Conservation (phyloP, 2,113 vertebrate species). For the Mobula birostris region DNA sequence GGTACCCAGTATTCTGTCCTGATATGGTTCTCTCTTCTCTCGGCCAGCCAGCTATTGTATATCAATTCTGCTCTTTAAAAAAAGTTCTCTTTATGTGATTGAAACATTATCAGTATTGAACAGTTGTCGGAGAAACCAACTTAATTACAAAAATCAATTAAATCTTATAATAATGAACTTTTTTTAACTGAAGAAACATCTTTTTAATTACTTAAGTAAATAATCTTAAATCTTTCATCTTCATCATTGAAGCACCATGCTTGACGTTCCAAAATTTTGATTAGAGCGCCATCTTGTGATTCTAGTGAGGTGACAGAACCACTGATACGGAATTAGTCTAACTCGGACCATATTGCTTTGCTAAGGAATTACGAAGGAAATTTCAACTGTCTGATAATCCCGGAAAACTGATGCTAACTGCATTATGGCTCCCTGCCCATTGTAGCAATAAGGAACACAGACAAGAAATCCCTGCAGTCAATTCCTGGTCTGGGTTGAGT, state of each 20-base stretch:
- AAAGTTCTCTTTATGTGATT: neutral
- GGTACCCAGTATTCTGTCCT: neutral
- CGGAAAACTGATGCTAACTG: neutral
- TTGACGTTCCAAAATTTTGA: neutral
- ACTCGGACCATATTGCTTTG: neutral
- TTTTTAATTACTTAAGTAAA: neutral
- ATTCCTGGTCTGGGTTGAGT: conserved; percentile 22
- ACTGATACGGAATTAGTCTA: neutral
- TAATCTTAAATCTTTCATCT: neutral
- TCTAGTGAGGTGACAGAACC: neutral
- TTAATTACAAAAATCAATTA: neutral
- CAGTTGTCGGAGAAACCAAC: neutral
- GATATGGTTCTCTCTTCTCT: neutral
- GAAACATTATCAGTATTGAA: neutral
- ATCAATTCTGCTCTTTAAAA: neutral
- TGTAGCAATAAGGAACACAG: neutral
- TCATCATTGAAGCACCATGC: neutral
- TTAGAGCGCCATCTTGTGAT: conserved; percentile 26
- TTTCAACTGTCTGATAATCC: neutral
- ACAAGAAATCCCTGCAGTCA: neutral
- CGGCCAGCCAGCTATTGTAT: neutral
- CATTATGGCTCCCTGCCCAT: conserved; percentile 10
- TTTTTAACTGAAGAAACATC: neutral
- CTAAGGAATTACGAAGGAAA: neutral
- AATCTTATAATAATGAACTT: no score